phyloP scores from a whole-genome alignment of 1,140 invertebrate genomes.

The Stegodyphus mimosarum region DNA sequence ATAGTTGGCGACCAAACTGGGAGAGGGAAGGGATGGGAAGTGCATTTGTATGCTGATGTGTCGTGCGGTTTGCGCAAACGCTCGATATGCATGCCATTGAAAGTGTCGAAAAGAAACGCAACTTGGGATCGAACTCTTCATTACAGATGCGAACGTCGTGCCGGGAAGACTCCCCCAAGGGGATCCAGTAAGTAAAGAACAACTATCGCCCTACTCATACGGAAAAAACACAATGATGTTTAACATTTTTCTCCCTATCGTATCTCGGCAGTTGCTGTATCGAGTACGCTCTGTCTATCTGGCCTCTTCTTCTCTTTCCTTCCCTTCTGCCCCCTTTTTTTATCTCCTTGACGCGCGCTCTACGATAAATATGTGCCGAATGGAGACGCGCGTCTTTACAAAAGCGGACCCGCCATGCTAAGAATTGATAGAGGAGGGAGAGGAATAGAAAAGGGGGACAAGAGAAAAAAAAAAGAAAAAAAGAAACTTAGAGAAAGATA shows the following conservation, averaged over 20 bases:
- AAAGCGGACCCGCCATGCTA: conserved; percentile 27
- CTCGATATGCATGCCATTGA: conserved; percentile 60
- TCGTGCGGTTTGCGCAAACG: conserved; percentile 50
- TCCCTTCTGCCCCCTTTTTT: conserved; percentile 7
- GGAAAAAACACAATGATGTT: conserved; percentile 61
- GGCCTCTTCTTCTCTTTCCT: conserved; percentile 18
- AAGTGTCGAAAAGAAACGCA: conserved; percentile 60
- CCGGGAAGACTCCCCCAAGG: conserved; percentile 9
- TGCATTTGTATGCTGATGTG: conserved; percentile 60
- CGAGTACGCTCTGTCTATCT: conserved; percentile 49
- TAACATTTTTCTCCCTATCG: conserved; percentile 60
- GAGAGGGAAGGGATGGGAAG: conserved; percentile 1
- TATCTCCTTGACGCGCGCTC: conserved; percentile 36
- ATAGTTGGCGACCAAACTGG: too few relatives aligned
- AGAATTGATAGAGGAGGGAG: conserved; percentile 30
- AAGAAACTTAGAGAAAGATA: conserved; percentile 45
- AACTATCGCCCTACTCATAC: conserved; percentile 56
- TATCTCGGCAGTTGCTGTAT: conserved; percentile 46
- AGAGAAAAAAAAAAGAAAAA: conserved; percentile 21
- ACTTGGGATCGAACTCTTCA: conserved; percentile 58
- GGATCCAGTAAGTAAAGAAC: conserved; percentile 52
- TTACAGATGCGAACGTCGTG: conserved; percentile 58
- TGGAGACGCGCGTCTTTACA: conserved; percentile 44
- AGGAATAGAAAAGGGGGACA: conserved; percentile 17
- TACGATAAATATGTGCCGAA: conserved; percentile 53